Evolutionary conservation across 1,140 invertebrate genomes (phyloP), one percentile per base, ranked within the genome.

Genomic region (Drosophila sp.): DNA sequence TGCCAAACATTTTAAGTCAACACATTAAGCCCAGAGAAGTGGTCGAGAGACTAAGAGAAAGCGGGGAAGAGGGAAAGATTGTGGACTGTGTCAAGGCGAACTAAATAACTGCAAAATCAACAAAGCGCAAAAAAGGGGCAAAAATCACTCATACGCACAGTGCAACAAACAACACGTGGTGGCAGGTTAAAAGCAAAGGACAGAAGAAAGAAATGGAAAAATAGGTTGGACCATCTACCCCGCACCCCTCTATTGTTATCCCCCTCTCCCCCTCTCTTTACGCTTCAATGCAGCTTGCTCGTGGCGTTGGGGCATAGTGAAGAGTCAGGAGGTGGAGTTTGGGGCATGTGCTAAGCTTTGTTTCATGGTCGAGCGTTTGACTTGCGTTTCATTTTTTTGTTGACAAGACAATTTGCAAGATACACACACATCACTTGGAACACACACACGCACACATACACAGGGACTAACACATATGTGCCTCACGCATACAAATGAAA

Each of bases 321-420:
- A 10, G 44, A 10, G 23, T 25, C 1, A 8, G 23, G 8, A 23
- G 50, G 68, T 30, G 44, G 60, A 69, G n/a, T 63, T 44, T 27
- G 67, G 63, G 27, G 11, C 30, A 41, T 56, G 63, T 57, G 57
- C 54, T 60, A 66, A 66, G 32, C 56, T 74, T 72, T 41, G 55
- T 64, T 64, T 75, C 63, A 66, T 76, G 61, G 40, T 55, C 38
- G 57, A 41, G 29, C 60, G 50, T 66, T 72, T 64, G 27, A n/a
- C 41, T 27, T 38, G 41, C 30, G n/a, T 55, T 58, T 23, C 60
- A 50, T 58, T 56, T 76, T 69, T 81, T 62, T 80, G 68, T 76
- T 80, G 78, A 80, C 78, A 72, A 69, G 68, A 80, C 72, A 80
- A 79, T 75, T 80, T 71, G 62, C 78, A 71, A 57, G 64, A 75